A percentile compares a stretch with the other conserved stretches of the same genome.
These are phyloP conservation scores for Crambe crambe DNA, from an alignment of 37 sponge, comb jelly and placozoan genomes.

Conservation along the genomic window DNA sequence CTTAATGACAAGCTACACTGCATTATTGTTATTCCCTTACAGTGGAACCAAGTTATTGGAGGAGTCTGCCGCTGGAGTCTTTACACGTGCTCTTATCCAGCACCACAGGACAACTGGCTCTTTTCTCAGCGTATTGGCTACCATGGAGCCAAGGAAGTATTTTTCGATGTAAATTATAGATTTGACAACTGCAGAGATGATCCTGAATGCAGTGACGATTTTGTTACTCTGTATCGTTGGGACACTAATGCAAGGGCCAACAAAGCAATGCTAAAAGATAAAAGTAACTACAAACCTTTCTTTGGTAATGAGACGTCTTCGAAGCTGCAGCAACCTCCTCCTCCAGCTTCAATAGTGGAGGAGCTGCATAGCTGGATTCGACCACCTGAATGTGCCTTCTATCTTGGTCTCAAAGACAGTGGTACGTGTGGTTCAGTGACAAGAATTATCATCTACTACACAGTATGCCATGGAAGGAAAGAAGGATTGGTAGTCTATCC, in stretches of 20 bases:
- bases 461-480: neutral
- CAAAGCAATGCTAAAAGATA: neutral
- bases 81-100: neutral
- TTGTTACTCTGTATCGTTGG: neutral
- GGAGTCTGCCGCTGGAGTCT: neutral
- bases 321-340: neutral
- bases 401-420: neutral
- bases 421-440: neutral
- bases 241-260: neutral
- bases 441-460: neutral
- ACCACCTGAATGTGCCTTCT: neutral
- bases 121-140: slow-evolving; percentile 8
- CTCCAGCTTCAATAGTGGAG: neutral
- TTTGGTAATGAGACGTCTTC: neutral
- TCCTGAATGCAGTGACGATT: neutral
- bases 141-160: neutral
- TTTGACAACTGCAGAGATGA: neutral
- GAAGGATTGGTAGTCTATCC: neutral
- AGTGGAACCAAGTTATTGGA: neutral
- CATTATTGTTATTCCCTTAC: neutral
- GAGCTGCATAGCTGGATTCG: neutral
- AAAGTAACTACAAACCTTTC: neutral
- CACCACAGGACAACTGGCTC: slow-evolving; percentile 7
- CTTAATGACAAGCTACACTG: neutral
- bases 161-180: neutral